Conservation (phyloP, 2,113 vertebrate species). For the Chloropsis hardwickii region DNA sequence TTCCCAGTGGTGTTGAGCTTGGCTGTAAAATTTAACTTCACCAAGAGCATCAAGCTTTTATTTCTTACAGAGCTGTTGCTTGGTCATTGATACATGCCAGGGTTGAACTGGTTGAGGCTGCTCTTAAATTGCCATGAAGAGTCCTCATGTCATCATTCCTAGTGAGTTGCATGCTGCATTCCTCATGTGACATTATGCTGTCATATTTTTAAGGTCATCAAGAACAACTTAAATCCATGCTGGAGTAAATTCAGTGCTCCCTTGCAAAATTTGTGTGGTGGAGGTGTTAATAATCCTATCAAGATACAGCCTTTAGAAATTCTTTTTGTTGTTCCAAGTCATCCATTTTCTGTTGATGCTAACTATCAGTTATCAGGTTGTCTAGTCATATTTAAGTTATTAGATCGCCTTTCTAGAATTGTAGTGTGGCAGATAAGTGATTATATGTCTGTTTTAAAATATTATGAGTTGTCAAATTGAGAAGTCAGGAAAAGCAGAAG, state of each 20-base stretch:
- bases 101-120: background rate
- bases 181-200: background rate
- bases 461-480: background rate
- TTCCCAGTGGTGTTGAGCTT: background rate
- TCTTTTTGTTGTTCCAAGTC: background rate
- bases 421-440: background rate
- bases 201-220: slow-evolving; percentile 81
- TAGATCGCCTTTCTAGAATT: background rate
- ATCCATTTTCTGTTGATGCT: background rate
- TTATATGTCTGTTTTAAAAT: background rate
- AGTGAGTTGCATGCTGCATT: background rate
- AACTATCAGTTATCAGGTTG: background rate
- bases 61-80: background rate
- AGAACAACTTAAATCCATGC: slow-evolving; percentile 89
- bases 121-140: background rate
- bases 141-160: background rate
- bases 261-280: slow-evolving; percentile 86
- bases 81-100: fast-evolving
- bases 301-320: slow-evolving; percentile 76
- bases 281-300: slow-evolving; percentile 80
- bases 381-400: background rate
- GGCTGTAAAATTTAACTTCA: background rate
- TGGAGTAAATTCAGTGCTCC: slow-evolving; percentile 88
- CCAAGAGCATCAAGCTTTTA: background rate
- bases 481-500: background rate